Evolutionary conservation across 2,888 invertebrate species (phyloP).

Genomic region (Ramazzottius varieornatus): DNA sequence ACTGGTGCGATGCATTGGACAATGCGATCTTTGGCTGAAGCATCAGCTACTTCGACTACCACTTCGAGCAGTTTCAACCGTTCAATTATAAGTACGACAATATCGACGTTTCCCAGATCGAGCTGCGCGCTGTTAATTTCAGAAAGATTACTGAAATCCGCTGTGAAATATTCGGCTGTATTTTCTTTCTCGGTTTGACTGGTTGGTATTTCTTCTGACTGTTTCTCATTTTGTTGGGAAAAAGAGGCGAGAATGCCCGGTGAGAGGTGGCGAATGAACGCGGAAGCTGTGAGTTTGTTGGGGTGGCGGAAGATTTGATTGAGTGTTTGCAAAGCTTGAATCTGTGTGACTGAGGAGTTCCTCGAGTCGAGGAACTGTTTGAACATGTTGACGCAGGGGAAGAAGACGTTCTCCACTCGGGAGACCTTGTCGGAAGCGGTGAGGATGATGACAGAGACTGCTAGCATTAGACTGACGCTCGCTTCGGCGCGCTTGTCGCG

Average conservation of each 20-base stretch:
- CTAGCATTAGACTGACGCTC: conserved; percentile 55
- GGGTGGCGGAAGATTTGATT: conserved; percentile 46
- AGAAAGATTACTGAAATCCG: too few species aligned
- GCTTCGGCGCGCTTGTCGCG: conserved; percentile 28
- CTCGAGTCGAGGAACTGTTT: conserved; percentile 36
- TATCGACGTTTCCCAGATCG: neutral
- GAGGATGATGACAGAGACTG: conserved; percentile 61
- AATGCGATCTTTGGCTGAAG: conserved; percentile 20
- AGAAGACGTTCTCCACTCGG: conserved; percentile 50
- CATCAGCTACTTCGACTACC: conserved; percentile 54
- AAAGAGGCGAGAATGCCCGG: conserved; percentile 23
- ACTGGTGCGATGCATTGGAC: conserved; percentile 24
- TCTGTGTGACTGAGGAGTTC: conserved; percentile 26
- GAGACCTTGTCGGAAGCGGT: conserved; percentile 48
- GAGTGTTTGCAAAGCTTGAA: conserved; percentile 51
- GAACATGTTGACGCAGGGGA: conserved; percentile 74
- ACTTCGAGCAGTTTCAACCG: conserved; percentile 64
- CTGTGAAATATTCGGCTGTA: neutral
- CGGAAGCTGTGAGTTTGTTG: conserved; percentile 40
- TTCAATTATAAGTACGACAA: conserved; percentile 41
- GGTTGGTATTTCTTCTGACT: neutral
- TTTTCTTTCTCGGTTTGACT: neutral
- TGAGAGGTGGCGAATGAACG: conserved; percentile 52
- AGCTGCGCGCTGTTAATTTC: neutral
- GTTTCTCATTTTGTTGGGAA: neutral